These are phyloP conservation scores for Keiferia lycopersicella DNA, from an alignment of 2,888 invertebrate genomes.

Conservation along the genomic window DNA sequence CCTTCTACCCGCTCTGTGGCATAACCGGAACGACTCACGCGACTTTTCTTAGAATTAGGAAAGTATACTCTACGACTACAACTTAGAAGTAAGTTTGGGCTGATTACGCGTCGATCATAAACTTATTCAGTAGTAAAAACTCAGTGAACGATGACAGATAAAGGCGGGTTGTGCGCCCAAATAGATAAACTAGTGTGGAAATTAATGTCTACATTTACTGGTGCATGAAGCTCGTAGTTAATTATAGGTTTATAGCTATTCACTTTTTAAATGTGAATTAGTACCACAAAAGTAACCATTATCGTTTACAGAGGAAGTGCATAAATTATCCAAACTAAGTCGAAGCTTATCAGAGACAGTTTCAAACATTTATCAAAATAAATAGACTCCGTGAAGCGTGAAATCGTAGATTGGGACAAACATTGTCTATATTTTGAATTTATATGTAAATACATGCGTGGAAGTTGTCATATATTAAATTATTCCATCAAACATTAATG, in stretches of 20 bases:
- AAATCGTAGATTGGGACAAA: slow-evolving; percentile 42
- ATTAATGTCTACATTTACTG: slow-evolving; percentile 82
- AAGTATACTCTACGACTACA: slow-evolving; percentile 52
- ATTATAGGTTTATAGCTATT: slow-evolving; percentile 79
- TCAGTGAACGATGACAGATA: slow-evolving; percentile 77
- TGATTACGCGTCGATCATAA: slow-evolving; percentile 46
- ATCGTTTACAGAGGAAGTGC: slow-evolving; percentile 75
- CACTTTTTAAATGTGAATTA: slow-evolving; percentile 74
- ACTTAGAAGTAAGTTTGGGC: slow-evolving; percentile 49
- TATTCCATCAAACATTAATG: background rate
- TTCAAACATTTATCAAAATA: slow-evolving; percentile 69
- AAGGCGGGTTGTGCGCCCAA: slow-evolving; percentile 79
- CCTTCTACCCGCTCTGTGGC: slow-evolving; percentile 56
- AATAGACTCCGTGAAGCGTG: slow-evolving; percentile 60
- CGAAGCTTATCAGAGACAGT: slow-evolving; percentile 60
- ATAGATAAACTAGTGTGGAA: slow-evolving; percentile 81
- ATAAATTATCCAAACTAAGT: slow-evolving; percentile 67
- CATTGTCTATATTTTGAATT: slow-evolving; percentile 2
- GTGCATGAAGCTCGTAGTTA: slow-evolving; percentile 81
- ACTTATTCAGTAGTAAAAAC: slow-evolving; percentile 56
- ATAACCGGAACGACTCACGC: slow-evolving; percentile 52
- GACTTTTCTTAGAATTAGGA: slow-evolving; percentile 43
- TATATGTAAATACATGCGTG: background rate
- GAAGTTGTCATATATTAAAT: background rate
- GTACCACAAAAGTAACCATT: slow-evolving; percentile 75